Percentiles rank a stretch among this genome's conserved stretches.
Evolutionary conservation across 2,797 vertebrate species (phyloP).

Genomic region (Artibeus jamaicensis): DNA sequence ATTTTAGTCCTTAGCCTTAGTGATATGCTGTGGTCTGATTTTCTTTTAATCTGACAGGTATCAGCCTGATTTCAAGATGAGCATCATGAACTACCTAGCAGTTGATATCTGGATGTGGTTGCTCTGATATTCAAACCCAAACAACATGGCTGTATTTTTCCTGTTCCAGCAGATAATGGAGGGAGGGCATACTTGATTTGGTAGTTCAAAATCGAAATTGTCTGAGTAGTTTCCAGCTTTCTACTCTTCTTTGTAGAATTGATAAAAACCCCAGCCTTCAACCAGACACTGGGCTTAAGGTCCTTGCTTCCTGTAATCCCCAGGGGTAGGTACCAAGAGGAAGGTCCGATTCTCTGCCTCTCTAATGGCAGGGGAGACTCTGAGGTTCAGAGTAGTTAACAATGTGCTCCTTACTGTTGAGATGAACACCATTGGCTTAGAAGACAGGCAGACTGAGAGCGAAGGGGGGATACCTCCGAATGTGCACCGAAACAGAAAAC

Average conservation of each 20-base stretch:
- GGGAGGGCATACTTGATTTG: neutral
- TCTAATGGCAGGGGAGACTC: neutral
- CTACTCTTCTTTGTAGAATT: neutral
- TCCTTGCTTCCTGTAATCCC: neutral
- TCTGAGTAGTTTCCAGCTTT: neutral
- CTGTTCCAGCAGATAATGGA: neutral
- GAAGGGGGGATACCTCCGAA: neutral
- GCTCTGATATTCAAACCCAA: neutral
- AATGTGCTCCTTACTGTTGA: neutral
- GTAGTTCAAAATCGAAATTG: constrained; percentile 1
- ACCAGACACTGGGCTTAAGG: neutral
- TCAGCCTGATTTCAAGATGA: neutral
- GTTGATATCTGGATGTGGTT: neutral
- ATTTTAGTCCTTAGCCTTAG: neutral
- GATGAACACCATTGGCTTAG: neutral
- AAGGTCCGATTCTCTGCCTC: neutral
- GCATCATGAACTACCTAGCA: neutral
- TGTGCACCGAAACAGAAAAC: neutral
- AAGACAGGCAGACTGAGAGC: neutral
- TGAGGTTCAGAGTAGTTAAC: neutral
- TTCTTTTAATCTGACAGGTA: neutral
- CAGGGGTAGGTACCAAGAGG: neutral
- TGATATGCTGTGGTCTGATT: neutral
- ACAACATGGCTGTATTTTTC: neutral
- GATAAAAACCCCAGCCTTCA: neutral